phyloP scores from a whole-genome alignment of 2,888 invertebrate species.

The Odontothrips loti region DNA sequence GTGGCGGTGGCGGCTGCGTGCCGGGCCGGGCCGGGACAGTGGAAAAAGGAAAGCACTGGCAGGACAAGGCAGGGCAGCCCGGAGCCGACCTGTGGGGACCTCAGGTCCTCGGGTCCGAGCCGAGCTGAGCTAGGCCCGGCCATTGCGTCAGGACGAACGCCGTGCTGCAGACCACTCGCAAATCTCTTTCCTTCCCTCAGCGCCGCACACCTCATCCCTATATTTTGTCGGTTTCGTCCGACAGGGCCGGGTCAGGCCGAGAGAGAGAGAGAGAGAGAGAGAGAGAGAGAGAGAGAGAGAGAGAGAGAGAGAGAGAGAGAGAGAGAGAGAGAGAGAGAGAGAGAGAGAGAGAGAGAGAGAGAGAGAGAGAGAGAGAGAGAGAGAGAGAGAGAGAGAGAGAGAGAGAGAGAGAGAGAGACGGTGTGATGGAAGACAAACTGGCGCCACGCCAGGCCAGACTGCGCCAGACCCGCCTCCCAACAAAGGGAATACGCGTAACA shows the following conservation, averaged over 20 bases:
- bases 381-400: no score
- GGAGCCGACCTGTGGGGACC: background rate
- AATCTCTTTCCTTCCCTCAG: background rate
- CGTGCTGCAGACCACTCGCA: background rate
- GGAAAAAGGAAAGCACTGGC: constrained; percentile 1
- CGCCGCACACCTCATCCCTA: background rate
- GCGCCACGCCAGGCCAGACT: background rate
- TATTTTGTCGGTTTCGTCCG: no score
- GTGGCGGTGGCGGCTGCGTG: background rate
- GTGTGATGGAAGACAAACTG: background rate
- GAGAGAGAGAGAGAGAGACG: no score
- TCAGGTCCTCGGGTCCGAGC: no score
- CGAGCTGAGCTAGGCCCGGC: no score
- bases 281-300: background rate
- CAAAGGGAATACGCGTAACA: background rate
- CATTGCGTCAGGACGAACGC: no score
- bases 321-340: no score
- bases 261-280: no score
- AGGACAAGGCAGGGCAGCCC: background rate
- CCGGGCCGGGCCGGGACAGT: background rate
- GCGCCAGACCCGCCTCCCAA: background rate
- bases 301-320: no score
- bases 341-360: no score
- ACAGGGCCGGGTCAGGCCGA: background rate
- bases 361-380: no score